Evolutionary conservation across 2,797 vertebrate genomes (phyloP), one percentile per base, ranked within the genome.

Genomic region (Centroberyx gerrardi): DNA sequence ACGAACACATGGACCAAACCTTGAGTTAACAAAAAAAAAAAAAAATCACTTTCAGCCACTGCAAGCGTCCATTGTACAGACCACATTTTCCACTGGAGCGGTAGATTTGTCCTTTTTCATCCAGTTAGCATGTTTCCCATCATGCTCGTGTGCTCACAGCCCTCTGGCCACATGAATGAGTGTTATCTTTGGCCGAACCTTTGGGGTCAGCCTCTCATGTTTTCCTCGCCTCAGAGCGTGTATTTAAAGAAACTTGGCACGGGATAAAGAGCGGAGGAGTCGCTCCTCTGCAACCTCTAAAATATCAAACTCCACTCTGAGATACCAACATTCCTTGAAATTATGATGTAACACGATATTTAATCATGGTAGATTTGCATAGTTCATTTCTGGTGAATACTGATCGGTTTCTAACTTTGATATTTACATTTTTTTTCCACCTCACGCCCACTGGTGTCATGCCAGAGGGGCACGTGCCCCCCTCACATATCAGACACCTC

Each of bases 241-340:
- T 80, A 82, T 76, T 83, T 74, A 74, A 44, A 85, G 56, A 68
- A 63, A 69, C 60, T 62, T 85, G 74, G 77, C 71, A 74, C 36
- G 38, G 27, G 58, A 72, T 68, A 31, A 82, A 79, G 66, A 51
- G 67, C 58, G 66, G 54, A 82, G 61, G 69, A 76, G 81, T 77
- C 22, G 38, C 44, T 68, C 62, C 54, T 74, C 64, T 66, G 68
- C 46, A 61, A 73, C 73, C 40, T 46, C 52, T 64, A 6, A 28
- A 68, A 67, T 64, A 70, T 72, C 66, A 68, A 74, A 78, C 54
- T 59, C n/a, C 28, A 55, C 53, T 68, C 7, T 66, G 46, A 63
- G 40, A 83, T 72, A 51, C 62, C 56, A 72, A 55, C 56, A 72
- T 68, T 12, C 61, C 38, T 46, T 58, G 44, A 68, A 58, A 77